Conservation (phyloP, 2,888 invertebrate species). For the Priocnemis perturbator region DNA sequence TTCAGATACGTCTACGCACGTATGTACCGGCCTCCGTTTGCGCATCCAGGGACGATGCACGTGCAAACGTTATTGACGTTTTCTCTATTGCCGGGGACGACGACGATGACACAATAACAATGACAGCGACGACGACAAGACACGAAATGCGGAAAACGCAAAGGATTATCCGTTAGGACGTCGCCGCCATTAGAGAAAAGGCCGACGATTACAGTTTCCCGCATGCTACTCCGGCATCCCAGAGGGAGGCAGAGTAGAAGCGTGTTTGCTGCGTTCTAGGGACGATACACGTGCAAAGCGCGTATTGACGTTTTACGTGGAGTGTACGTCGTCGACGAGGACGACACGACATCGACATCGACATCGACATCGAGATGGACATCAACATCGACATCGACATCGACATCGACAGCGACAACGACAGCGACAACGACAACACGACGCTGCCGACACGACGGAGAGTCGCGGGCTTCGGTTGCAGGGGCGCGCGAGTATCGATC, state of each 20-base stretch:
- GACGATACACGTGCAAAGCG: slow-evolving; percentile 24
- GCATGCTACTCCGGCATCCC: no score
- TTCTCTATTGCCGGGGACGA: slow-evolving; percentile 42
- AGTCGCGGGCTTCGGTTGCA: slow-evolving; percentile 68
- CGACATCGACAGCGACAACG: not conserved
- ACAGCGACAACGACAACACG: slow-evolving; percentile 20
- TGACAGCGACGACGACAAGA: no score
- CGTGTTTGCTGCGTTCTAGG: not conserved
- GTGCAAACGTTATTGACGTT: slow-evolving; percentile 67
- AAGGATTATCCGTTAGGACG: no score
- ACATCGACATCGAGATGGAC: slow-evolving; percentile 28
- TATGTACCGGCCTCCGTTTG: not conserved
- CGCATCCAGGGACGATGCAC: slow-evolving; percentile 59
- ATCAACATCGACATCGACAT: not conserved
- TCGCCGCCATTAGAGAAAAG: no score
- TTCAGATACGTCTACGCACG: not conserved
- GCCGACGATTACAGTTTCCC: no score
- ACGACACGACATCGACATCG: slow-evolving; percentile 13
- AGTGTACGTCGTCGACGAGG: slow-evolving; percentile 37
- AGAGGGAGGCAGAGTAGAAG: no score
- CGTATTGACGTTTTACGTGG: slow-evolving; percentile 50
- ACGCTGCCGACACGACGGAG: slow-evolving; percentile 53
- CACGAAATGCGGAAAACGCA: no score
- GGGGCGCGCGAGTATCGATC: slow-evolving; percentile 70
- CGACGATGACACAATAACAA: no score